phyloP scores from a whole-genome alignment of 2,797 vertebrate genomes.

The Pseudochaenichthys georgianus region DNA sequence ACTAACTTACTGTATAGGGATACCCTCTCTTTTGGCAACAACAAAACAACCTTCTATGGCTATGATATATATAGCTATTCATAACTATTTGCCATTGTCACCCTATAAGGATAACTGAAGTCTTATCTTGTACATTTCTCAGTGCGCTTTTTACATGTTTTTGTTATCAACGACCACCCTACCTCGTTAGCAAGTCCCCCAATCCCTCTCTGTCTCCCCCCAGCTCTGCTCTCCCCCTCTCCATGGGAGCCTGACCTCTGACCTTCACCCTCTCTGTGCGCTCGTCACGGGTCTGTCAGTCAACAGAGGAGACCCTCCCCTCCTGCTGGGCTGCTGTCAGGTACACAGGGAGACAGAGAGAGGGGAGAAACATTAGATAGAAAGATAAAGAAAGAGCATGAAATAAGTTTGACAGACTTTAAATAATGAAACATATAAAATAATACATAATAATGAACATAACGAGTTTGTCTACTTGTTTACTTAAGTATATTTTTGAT shows the following conservation, averaged over 20 bases:
- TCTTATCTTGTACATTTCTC: conserved; percentile 7
- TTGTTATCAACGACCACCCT: conserved; percentile 3
- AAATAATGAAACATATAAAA: too few relatives aligned
- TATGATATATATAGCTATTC: neutral
- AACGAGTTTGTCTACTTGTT: too few relatives aligned
- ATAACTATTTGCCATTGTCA: too few relatives aligned
- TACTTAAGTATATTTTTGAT: too few relatives aligned
- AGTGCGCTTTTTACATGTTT: neutral
- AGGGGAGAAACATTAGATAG: conserved; percentile 26
- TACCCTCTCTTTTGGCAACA: neutral
- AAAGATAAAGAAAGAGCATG: neutral
- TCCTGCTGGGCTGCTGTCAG: conserved; percentile 70
- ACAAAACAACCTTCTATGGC: neutral
- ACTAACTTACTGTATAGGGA: neutral
- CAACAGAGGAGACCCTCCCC: conserved; percentile 70
- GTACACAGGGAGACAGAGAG: conserved; percentile 44
- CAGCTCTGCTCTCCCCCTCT: conserved; percentile 42
- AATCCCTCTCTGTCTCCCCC: conserved; percentile 24
- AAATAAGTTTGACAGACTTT: neutral
- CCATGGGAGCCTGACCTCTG: conserved; percentile 72
- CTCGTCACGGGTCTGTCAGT: conserved; percentile 76
- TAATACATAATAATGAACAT: too few relatives aligned
- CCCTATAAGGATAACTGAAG: neutral
- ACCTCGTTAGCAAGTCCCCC: conserved; percentile 67
- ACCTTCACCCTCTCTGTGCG: conserved; percentile 73